Percentiles rank a stretch among this genome's conserved stretches.
These are phyloP conservation scores for Salticus scenicus DNA, from an alignment of 2,888 invertebrate genomes.

Conservation along the genomic window DNA sequence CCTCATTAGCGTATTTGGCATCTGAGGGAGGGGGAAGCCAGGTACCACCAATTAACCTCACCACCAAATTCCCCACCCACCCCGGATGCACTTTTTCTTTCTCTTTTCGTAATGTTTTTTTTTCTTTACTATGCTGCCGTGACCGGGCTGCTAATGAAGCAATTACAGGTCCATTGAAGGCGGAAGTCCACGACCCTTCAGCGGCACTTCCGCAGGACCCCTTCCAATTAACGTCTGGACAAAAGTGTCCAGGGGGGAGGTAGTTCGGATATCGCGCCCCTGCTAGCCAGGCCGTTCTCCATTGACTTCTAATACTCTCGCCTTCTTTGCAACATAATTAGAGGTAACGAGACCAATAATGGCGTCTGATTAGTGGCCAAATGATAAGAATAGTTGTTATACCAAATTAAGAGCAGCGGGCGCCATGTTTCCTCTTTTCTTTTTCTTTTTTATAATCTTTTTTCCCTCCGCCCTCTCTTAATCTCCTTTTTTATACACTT, in stretches of 20 bases:
- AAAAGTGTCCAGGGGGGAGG: constrained; percentile 43
- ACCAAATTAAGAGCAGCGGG: constrained; percentile 61
- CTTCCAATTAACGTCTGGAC: constrained; percentile 65
- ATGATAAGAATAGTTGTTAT: constrained; percentile 66
- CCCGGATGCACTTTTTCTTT: constrained; percentile 29
- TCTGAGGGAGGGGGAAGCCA: constrained; percentile 11
- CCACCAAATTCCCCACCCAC: constrained; percentile 56
- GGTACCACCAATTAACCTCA: constrained; percentile 63
- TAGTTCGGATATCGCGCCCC: not conserved
- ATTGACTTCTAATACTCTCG: constrained; percentile 49
- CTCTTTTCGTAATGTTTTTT: constrained; percentile 1
- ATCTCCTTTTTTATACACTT: constrained; percentile 31
- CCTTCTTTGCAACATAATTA: constrained; percentile 61
- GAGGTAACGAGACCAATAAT: constrained; percentile 67
- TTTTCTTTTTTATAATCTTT: no score
- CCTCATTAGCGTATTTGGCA: constrained; percentile 68
- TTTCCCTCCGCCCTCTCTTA: constrained; percentile 11
- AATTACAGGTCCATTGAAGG: constrained; percentile 58
- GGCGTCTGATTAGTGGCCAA: constrained; percentile 61
- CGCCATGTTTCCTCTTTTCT: constrained; percentile 39
- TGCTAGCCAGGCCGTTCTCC: constrained; percentile 20
- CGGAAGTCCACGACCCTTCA: constrained; percentile 61
- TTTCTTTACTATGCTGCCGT: constrained; percentile 11
- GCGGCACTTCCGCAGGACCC: constrained; percentile 57
- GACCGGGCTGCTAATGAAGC: constrained; percentile 64